Evolutionary conservation across 2,113 vertebrate species (phyloP).

Genomic region (Corvus cornix): DNA sequence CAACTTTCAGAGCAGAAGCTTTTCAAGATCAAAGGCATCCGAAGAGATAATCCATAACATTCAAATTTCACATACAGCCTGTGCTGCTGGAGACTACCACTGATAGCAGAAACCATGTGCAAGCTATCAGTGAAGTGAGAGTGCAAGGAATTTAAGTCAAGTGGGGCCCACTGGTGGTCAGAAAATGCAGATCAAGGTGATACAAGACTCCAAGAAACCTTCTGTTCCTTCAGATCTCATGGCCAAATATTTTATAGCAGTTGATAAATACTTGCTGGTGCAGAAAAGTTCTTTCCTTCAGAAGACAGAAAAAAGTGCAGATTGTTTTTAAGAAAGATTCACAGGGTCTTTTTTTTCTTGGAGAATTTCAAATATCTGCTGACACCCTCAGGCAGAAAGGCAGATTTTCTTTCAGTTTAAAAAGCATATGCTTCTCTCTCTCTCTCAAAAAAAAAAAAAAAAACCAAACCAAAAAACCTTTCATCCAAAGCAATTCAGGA

Average conservation of each 20-base stretch:
- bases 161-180: background rate
- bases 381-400: conserved; percentile 64
- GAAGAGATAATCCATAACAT: background rate
- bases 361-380: conserved; percentile 58
- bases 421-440: background rate
- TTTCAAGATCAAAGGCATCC: background rate
- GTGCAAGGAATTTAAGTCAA: background rate
- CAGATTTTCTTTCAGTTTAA: background rate
- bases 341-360: rapidly evolving
- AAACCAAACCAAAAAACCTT: rapidly evolving
- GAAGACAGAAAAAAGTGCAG: background rate
- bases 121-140: background rate
- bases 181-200: background rate
- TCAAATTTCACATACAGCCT: background rate
- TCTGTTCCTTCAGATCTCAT: background rate
- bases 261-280: background rate
- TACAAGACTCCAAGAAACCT: background rate
- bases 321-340: background rate
- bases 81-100: background rate
- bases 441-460: background rate
- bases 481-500: background rate
- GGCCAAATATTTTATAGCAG: background rate
- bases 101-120: background rate
- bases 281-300: background rate
- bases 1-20: background rate